Evolutionary conservation across 2,888 invertebrate species (phyloP), one percentile per base, ranked within the genome.

Genomic region (Anthrax anthrax): DNA sequence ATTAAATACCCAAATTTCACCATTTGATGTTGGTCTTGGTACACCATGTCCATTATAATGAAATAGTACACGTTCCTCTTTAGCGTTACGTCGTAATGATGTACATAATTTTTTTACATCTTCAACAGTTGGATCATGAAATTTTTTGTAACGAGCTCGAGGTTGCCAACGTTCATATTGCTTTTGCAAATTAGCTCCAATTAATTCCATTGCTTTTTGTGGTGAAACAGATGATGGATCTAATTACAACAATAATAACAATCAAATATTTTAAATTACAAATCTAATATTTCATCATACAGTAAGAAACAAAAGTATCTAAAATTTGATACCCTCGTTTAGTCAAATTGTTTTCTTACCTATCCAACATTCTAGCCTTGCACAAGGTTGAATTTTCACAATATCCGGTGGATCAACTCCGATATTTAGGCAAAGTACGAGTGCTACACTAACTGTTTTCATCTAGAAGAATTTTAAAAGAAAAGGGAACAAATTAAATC

Each of bases 21-120:
- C 97, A 71, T 98, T 98, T 17, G 81, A 75, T 12, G 98, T 98
- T 32, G 98, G 98, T 66, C 86, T 87, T 38, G 98, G 98, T 49
- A 99, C 98, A 16, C 98, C 98, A 65, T 98, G 98, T 0, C 98
- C 98, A 69, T 98, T 99, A 69, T 98, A 99, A 70, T 99, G 98
- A 70, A 98, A 98, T 45, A 99, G 72, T 36, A 98, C 95, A 52
- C 98, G 77, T 64, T 98, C 98, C 59, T 97, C 97, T 70, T 97
- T 97, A 5, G 98, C 97, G 70, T 94, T 96, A 55, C 95, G 76
- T 13, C 98, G 75, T 54, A 99, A 71, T 0, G 95, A 94, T 27
- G 86, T 84, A 64, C 97, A 97, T 18, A 97, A 72, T 67, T 97
- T 96, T 66, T 96, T 95, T 0, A 98, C 91, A 70, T 98, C 97